Percentiles rank a stretch among this genome's conserved stretches.
These are phyloP conservation scores for Elaphurus davidianus DNA, from an alignment of 2,113 vertebrate species.

Conservation along the genomic window DNA sequence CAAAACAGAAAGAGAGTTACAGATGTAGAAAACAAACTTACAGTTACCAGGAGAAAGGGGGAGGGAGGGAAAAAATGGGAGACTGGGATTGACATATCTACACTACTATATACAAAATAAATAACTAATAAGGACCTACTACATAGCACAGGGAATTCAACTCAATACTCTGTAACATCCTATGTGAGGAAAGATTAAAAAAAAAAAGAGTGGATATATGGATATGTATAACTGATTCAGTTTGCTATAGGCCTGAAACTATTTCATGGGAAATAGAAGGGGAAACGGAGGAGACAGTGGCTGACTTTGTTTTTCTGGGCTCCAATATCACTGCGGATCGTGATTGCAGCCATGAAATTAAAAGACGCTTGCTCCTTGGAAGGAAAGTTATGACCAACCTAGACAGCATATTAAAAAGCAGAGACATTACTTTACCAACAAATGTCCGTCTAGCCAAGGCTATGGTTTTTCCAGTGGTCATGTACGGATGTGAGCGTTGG, in stretches of 20 bases:
- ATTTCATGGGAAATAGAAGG: too few relatives aligned
- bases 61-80: background rate
- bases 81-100: background rate
- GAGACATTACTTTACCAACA: too few relatives aligned
- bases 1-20: background rate
- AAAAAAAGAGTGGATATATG: background rate
- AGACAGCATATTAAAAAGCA: too few relatives aligned
- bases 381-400: too few relatives aligned
- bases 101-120: background rate
- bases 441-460: too few relatives aligned
- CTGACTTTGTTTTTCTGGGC: too few relatives aligned
- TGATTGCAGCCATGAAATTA: too few relatives aligned
- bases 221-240: background rate
- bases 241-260: background rate
- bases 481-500: too few relatives aligned
- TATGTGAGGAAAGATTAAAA: background rate
- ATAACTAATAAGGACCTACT: background rate
- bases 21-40: background rate
- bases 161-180: background rate
- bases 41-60: background rate
- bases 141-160: background rate
- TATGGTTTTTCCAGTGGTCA: too few relatives aligned
- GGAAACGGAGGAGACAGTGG: too few relatives aligned
- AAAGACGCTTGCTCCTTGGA: too few relatives aligned
- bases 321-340: too few relatives aligned